Base-by-base conservation (phyloP, 2,113 vertebrate species). In the Chloroceryle aenea region DNA sequence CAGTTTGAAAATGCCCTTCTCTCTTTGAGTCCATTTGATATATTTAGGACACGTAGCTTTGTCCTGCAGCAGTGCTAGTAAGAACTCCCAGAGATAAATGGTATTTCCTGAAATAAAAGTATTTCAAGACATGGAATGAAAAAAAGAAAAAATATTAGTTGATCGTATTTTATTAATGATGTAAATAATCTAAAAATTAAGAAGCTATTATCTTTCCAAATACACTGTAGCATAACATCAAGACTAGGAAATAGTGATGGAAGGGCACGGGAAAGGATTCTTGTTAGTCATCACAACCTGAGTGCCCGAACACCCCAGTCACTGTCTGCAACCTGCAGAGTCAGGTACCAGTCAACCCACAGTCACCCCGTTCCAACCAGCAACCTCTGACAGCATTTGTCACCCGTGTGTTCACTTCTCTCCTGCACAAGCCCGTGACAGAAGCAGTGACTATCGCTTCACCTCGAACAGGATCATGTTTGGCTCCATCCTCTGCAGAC, bases 71-170 rank as follows among this genome's bases (percentile, higher is more conserved):
- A 99, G 95, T 89, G 99, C 99, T 98, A 99, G 98, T 78, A 99
- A 97, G 96, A 99, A 99, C 95, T 99, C 99, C 99, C 99, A 99
- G 94, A 99, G 98, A 96, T 99, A 99, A 96, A 99, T 98, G 10
- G 99, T 99, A 96, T 99, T 99, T 97, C 99, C 99, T 98, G 98
- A 97, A 98, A 96, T 7, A 77, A 58, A 91, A 88, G 5, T 14
- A 95, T 97, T 89, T 53, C 40, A 71, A 52, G 59, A 72, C 4
- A 61, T 2, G 52, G 30, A 34, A n/a, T 25, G 30, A 59, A 22
- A 29, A 48, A 17, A 69, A 29, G 21, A 25, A 16, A 4, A 34
- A 68, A 40, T 10, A 52, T 86, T 56, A 90, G n/a, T 48, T 91
- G 18, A 71, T 10, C 4, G 1, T 36, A 53, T 87, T 89, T 89